Percentiles rank a stretch among this genome's conserved stretches.
Conservation (phyloP, 2,888 invertebrate genomes). For the Papilio elwesi region DNA sequence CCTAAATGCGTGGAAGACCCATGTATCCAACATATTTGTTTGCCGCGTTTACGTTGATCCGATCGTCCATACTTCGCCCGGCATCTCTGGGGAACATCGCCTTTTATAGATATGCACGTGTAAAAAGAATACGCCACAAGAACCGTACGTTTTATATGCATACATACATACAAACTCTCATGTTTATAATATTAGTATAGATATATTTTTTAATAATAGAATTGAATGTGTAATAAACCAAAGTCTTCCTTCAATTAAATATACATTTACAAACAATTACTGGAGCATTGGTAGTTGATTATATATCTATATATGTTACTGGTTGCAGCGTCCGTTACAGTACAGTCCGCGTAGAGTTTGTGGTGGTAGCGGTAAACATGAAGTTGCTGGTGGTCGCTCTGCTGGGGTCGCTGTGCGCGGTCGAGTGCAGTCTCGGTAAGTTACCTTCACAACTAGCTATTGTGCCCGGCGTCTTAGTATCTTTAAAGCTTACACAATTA, state of each 20-base stretch:
- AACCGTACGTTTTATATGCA: no score
- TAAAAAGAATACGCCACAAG: no score
- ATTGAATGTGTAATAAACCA: background rate
- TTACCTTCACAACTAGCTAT: background rate
- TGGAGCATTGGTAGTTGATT: background rate
- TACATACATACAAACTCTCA: no score
- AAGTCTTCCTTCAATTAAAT: conserved; percentile 4
- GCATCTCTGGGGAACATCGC: no score
- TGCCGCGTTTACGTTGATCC: no score
- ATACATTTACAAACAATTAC: background rate
- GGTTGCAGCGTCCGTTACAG: background rate
- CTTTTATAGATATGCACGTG: no score
- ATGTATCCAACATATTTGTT: no score
- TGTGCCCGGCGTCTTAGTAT: background rate
- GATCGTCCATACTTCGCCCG: no score
- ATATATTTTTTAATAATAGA: no score
- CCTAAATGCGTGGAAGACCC: no score
- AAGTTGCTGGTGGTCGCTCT: conserved; percentile 6
- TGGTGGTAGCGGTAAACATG: background rate
- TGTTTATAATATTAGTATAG: no score
- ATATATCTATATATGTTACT: background rate
- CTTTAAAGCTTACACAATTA: background rate
- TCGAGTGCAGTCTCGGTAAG: background rate
- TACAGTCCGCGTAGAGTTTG: background rate
- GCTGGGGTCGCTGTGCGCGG: conserved; percentile 9